These are phyloP conservation scores for Dendrolimus houi DNA, from an alignment of 2,888 invertebrate genomes.

Conservation along the genomic window DNA sequence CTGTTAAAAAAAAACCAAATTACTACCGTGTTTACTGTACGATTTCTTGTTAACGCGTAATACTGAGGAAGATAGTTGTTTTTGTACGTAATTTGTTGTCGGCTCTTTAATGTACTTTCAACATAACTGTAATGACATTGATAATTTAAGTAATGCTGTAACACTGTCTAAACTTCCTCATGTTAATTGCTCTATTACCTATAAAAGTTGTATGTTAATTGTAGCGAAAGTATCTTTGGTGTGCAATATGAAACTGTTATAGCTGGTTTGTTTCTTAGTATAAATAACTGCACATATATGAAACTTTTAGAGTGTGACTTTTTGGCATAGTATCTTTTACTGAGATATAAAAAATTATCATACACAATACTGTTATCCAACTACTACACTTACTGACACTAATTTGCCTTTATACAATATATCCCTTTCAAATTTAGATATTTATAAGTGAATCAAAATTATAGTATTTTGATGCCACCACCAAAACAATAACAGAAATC, in stretches of 20 bases:
- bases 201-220: constrained; percentile 1
- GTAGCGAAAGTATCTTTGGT: constrained; percentile 3
- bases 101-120: background rate
- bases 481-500: too few relatives aligned
- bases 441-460: too few relatives aligned
- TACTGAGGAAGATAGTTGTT: background rate
- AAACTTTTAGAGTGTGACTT: background rate
- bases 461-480: too few relatives aligned
- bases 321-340: too few relatives aligned
- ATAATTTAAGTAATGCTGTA: too few relatives aligned
- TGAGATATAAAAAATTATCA: too few relatives aligned
- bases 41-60: background rate
- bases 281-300: background rate
- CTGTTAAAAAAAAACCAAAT: constrained; percentile 8
- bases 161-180: background rate
- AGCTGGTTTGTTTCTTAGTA: background rate
- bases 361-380: too few relatives aligned
- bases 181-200: background rate
- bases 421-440: too few relatives aligned
- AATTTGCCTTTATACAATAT: too few relatives aligned
- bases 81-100: background rate
- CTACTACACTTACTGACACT: too few relatives aligned
- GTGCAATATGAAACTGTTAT: background rate
- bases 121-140: background rate
- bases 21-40: background rate